A percentile compares a stretch with the other conserved stretches of the same genome.
phyloP scores from a whole-genome alignment of 1,140 invertebrate genomes.

The Rhyzopertha dominica region DNA sequence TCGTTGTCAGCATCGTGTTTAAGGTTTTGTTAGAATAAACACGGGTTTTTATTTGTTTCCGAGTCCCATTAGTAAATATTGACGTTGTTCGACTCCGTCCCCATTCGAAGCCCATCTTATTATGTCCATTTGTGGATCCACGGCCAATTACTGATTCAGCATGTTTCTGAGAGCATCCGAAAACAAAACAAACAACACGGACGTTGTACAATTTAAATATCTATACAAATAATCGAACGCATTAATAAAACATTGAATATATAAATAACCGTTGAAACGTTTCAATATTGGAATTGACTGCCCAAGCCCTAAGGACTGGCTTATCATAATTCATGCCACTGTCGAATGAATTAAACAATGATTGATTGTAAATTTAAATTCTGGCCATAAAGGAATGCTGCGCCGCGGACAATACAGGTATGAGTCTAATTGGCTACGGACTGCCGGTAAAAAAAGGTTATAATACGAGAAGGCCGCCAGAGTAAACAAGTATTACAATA shows the following conservation, averaged over 20 bases:
- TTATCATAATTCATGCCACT: too few relatives aligned
- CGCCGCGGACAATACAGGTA: too few relatives aligned
- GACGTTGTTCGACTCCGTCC: constrained; percentile 15
- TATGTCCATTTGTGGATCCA: constrained; percentile 15
- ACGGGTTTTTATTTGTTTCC: constrained; percentile 20
- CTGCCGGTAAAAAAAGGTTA: too few relatives aligned
- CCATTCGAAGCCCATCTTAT: constrained; percentile 17
- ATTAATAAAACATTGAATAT: constrained; percentile 26
- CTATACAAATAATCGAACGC: constrained; percentile 11
- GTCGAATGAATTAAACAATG: too few relatives aligned
- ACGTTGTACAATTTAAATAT: constrained; percentile 10
- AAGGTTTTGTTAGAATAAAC: constrained; percentile 17
- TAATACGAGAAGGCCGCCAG: too few relatives aligned
- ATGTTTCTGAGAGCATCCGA: constrained; percentile 12
- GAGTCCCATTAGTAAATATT: constrained; percentile 29
- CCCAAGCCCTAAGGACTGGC: constrained; percentile 7
- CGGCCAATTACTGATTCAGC: constrained; percentile 25
- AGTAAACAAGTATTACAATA: too few relatives aligned
- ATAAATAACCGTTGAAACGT: constrained; percentile 9
- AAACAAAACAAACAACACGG: constrained; percentile 3
- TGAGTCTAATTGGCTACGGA: too few relatives aligned
- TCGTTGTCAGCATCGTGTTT: too few relatives aligned
- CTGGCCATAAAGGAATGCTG: too few relatives aligned
- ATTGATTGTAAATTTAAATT: too few relatives aligned
- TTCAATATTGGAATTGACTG: constrained; percentile 14